These are phyloP conservation scores for Menidia menidia DNA, from an alignment of 2,797 vertebrate genomes.

Conservation along the genomic window DNA sequence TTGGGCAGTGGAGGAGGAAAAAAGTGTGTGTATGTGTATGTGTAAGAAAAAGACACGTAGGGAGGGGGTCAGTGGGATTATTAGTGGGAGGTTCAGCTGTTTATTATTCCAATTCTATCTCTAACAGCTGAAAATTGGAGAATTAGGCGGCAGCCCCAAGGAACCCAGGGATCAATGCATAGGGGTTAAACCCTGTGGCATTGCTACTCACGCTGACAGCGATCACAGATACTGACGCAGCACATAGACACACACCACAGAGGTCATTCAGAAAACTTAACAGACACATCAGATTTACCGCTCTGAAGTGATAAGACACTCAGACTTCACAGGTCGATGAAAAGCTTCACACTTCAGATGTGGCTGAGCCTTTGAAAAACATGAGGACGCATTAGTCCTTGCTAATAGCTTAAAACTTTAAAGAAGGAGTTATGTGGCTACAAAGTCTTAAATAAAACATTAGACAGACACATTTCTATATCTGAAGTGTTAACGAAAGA, in stretches of 20 bases:
- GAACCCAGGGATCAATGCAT: conserved; percentile 77
- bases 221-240: conserved; percentile 70
- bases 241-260: conserved; percentile 51
- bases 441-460: conserved; percentile 16
- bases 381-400: conserved; percentile 12
- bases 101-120: conserved; percentile 89
- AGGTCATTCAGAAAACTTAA: conserved; percentile 78
- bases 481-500: conserved; percentile 15
- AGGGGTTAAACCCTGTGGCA: conserved; percentile 82
- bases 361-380: conserved; percentile 45
- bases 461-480: conserved; percentile 3
- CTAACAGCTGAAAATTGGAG: conserved; percentile 88
- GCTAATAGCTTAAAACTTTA: conserved; percentile 17
- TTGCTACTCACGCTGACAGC: conserved; percentile 64
- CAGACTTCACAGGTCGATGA: conserved; percentile 62
- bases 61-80: conserved; percentile 73
- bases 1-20: conserved; percentile 64
- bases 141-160: conserved; percentile 79
- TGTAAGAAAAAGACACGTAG: conserved; percentile 9
- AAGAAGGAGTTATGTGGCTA: background rate
- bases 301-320: conserved; percentile 79
- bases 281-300: conserved; percentile 81
- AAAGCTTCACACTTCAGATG: conserved; percentile 58
- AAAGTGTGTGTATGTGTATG: conserved; percentile 32
- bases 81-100: conserved; percentile 86